Base-by-base conservation (phyloP, 2,888 invertebrate species). In the Pseudeuparius sepicola region DNA sequence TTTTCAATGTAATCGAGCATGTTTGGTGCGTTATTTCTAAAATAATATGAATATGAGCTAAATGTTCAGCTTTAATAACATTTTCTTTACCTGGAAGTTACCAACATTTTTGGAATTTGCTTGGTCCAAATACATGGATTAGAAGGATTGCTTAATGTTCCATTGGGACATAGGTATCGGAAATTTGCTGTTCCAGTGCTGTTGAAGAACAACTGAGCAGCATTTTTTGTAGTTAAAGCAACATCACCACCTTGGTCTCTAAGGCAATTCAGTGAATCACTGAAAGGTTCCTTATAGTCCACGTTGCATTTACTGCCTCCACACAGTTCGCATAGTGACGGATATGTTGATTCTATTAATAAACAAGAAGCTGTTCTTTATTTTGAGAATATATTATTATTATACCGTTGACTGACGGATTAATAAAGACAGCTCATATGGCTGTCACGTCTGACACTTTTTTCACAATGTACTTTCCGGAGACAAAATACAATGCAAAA, bases 91-190 rank as follows among this genome's bases (percentile, higher is more conserved):
- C 60, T 62, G 43, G 62, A 60, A 4, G 71, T 60, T 1, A 75
- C 62, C 2, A 79, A 58, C 1, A 70, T 62, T 4, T 62, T 59
- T 71, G 75, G 75, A 0, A 77, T 75, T 49, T 79, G 78, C 24
- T 61, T 64, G 2, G 75, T 61, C 68, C 78, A 72, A 11, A 68
- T 57, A 49, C 79, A 79, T 1, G 75, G 71, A 0, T 13, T 37
- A 12, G 42, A 34, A 20, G 47, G 43, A 35, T 48, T 47, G 37
- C 47, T 40, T 26, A 50, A 10, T n/a, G 46, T 47, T 5, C 59
- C 59, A 48, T 61, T 45, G 14, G 50, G 46, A 43, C 63, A 63
- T 3, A 61, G 42, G 39, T 53, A 61, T 34, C 44, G 45, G 38
- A 48, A 61, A 15, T 46, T 36, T 6, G 42, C 44, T 1, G 14